phyloP scores from a whole-genome alignment of 2,113 vertebrate genomes.

The Prinia subflava region DNA sequence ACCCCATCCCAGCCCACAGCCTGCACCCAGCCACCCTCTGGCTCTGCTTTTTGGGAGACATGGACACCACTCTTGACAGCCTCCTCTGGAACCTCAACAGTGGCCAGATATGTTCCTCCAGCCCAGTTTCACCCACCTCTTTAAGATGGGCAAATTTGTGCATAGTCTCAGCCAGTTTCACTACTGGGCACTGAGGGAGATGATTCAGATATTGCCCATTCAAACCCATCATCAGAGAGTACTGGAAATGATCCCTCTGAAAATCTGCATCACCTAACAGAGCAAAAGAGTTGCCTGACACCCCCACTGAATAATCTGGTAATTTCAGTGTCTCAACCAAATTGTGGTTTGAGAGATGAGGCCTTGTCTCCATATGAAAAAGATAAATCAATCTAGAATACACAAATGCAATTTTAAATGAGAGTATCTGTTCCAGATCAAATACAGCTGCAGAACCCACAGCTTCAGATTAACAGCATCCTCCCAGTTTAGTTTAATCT shows the following conservation, averaged over 20 bases:
- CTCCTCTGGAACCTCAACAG: not conserved
- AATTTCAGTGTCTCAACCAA: not conserved
- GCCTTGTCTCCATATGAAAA: not conserved
- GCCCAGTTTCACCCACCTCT: not conserved
- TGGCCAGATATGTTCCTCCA: not conserved
- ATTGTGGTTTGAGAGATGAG: not conserved
- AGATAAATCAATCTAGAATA: slow-evolving; percentile 27
- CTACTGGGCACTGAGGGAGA: not conserved
- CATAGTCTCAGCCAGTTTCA: not conserved
- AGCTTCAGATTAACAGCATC: slow-evolving; percentile 12
- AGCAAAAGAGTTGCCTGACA: not conserved
- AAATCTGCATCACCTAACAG: not conserved
- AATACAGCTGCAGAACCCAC: slow-evolving; percentile 14
- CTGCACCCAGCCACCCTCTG: not conserved
- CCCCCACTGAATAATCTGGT: not conserved
- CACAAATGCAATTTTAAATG: slow-evolving; percentile 10
- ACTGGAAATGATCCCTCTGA: not conserved
- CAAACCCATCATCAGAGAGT: not conserved
- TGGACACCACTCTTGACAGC: not conserved
- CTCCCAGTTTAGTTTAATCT: not conserved
- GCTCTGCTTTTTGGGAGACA: not conserved
- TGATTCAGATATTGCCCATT: not conserved
- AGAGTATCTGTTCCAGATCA: slow-evolving; percentile 6
- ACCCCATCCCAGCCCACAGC: not conserved
- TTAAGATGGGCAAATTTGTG: not conserved